A percentile compares a stretch with the other conserved stretches of the same genome.
Evolutionary conservation across 2,888 invertebrate genomes (phyloP).

Genomic region (Ophion ellenae): DNA sequence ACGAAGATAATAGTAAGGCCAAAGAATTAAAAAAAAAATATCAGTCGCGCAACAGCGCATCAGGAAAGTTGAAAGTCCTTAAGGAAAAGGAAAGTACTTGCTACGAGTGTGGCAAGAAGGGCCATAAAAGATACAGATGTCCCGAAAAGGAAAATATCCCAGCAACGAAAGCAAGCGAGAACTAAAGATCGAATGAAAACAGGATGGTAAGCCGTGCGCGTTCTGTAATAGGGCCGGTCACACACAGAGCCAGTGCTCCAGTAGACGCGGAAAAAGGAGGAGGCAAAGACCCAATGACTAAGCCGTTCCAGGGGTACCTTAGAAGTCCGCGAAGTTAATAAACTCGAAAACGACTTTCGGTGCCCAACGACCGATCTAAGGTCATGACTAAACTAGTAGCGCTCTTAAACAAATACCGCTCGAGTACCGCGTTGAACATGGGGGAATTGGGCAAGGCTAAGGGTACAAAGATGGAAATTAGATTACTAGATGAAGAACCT

Average conservation of each 20-base stretch:
- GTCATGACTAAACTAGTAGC: background rate
- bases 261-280: background rate
- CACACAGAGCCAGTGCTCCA: background rate
- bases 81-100: background rate
- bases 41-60: background rate
- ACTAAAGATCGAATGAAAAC: background rate
- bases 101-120: background rate
- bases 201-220: background rate
- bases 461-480: slow-evolving; percentile 65
- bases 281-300: background rate
- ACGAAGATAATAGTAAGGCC: background rate
- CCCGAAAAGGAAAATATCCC: background rate
- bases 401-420: slow-evolving; percentile 17
- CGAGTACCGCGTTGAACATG: background rate
- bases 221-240: background rate
- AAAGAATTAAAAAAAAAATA: background rate
- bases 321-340: background rate
- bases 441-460: slow-evolving; percentile 28
- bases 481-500: slow-evolving; percentile 57
- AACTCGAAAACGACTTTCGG: background rate
- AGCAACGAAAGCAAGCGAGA: background rate
- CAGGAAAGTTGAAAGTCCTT: background rate
- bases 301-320: background rate
- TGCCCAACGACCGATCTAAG: background rate
- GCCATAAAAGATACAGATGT: background rate